A percentile compares a stretch with the other conserved stretches of the same genome.
These are phyloP conservation scores for Tipula confusa DNA, from an alignment of 2,888 invertebrate species.

Conservation along the genomic window DNA sequence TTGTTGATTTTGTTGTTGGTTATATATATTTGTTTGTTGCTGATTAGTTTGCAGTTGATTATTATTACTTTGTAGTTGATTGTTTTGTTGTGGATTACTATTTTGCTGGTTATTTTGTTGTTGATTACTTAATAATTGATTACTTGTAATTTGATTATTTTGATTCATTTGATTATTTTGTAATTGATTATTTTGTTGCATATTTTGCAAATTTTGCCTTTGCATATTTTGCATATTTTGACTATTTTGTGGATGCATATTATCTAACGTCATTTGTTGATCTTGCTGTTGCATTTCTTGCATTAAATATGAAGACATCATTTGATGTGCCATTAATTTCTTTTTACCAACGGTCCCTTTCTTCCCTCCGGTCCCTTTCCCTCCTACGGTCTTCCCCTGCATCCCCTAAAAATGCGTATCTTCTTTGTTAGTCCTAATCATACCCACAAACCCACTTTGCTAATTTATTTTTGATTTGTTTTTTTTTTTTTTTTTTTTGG, in stretches of 20 bases:
- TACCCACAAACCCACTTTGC: constrained; percentile 37
- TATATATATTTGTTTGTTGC: constrained; percentile 42
- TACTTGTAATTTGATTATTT: constrained; percentile 41
- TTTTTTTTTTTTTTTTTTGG: neutral
- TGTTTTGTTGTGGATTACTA: constrained; percentile 41
- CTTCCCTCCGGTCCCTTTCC: constrained; percentile 49
- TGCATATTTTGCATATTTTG: constrained; percentile 30
- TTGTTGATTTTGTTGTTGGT: constrained; percentile 37
- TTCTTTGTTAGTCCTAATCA: constrained; percentile 35
- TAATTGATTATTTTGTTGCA: constrained; percentile 45
- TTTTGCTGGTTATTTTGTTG: constrained; percentile 40
- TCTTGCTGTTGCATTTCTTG: constrained; percentile 44
- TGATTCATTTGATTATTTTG: constrained; percentile 37
- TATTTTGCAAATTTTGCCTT: constrained; percentile 36
- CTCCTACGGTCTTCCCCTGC: constrained; percentile 53
- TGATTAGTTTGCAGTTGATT: constrained; percentile 38
- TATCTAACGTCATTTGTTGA: constrained; percentile 35
- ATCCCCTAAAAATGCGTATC: constrained; percentile 51
- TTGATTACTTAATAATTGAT: constrained; percentile 42
- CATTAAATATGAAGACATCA: constrained; percentile 32
- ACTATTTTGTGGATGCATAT: constrained; percentile 1
- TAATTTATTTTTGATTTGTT: neutral
- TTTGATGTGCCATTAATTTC: constrained; percentile 45
- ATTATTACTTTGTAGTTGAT: constrained; percentile 43
- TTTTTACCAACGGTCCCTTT: constrained; percentile 48